A percentile compares a stretch with the other conserved stretches of the same genome.
Conservation (phyloP, 1,140 invertebrate species). For the Hylaeus anthracinus region DNA sequence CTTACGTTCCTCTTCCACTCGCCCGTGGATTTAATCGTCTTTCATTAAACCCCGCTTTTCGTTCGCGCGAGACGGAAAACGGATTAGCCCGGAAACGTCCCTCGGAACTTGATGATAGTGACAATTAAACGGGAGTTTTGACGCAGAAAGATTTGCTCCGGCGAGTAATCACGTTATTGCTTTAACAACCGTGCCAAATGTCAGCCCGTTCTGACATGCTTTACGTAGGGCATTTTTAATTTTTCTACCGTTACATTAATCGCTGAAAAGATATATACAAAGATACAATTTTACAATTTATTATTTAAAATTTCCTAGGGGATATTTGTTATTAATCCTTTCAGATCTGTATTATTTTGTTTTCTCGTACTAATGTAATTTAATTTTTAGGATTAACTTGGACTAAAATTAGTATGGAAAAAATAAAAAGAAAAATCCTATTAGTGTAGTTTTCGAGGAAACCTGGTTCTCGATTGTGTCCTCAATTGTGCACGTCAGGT, state of each 20-base stretch:
- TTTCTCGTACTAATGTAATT: no score
- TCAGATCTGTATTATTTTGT: no score
- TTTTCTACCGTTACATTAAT: no score
- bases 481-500: no score
- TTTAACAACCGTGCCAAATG: not conserved
- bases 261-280: not conserved
- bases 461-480: no score
- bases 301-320: no score
- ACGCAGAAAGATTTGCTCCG: conserved; percentile 20
- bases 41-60: conserved; percentile 30
- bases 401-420: no score
- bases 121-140: conserved; percentile 46
- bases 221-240: not conserved
- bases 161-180: conserved; percentile 15
- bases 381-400: no score
- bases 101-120: conserved; percentile 32
- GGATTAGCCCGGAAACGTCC: conserved; percentile 29
- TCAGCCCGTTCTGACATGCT: not conserved
- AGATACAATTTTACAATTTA: no score
- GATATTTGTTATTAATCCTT: no score
- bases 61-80: conserved; percentile 29
- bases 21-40: conserved; percentile 14
- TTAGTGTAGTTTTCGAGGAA: no score
- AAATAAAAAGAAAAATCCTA: no score
- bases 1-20: not conserved